Evolutionary conservation across 2,797 vertebrate genomes (phyloP), one percentile per base, ranked within the genome.

Genomic region (Chromobotia macracanthus): DNA sequence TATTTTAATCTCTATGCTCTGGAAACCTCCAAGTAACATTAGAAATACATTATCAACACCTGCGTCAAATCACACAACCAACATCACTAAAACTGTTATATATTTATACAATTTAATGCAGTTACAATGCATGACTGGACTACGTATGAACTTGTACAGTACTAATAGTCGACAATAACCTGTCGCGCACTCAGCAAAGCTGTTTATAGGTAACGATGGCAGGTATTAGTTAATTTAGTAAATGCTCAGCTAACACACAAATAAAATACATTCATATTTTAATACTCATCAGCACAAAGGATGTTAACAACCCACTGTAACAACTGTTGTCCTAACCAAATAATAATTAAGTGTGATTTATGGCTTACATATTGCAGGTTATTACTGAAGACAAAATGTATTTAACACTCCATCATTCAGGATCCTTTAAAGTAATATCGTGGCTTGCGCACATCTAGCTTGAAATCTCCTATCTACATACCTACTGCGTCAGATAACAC

Each of bases 391-490:
- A 23, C 21, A n/a, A 25, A 6, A 15, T 18, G 9, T 0, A 46
- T 53, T 38, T 71, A 21, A 12, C 44, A 74, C n/a, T 35, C 60
- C 8, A 46, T 44, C 41, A 44, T 11, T 61, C 16, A 41, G 8
- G 4, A 74, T 23, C 8, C 53, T 15, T 48, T 68, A 41, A 5
- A 31, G 3, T 75, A 13, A 48, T 35, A 31, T 44, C 72, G 48
- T 70, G 72, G 46, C 72, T 75, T 55, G 72, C 72, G 72, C 23
- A 81, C 72, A 71, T 46, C 60, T 70, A 75, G 65, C 79, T 55
- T 63, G 38, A 46, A 23, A 18, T 53, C 46, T 63, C 25, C 10
- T 19, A 56, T 21, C 77, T 28, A 79, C 18, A 65, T 9, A 21
- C 50, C 23, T 48, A n/a, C 21, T 56, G 60, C 38, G 21, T 16